Conservation (phyloP, 92 coral and sea anemone species). For the Heliopora coerulea region DNA sequence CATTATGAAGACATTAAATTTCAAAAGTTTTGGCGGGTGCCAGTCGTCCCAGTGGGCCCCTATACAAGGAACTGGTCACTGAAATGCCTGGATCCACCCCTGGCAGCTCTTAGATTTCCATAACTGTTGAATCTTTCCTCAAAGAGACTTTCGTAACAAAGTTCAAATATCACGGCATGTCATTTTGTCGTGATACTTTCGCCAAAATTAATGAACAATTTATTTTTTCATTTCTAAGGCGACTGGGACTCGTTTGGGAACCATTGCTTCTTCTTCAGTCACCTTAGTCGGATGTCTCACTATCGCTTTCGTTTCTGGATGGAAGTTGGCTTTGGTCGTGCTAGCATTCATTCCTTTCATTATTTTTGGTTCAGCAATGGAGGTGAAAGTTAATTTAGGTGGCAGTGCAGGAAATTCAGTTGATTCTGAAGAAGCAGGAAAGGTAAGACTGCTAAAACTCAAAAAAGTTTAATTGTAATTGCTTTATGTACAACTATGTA, state of each 20-base stretch:
- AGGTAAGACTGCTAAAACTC: constrained; percentile 27
- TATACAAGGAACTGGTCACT: too few relatives aligned
- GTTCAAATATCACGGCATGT: too few relatives aligned
- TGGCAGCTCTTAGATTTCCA: too few relatives aligned
- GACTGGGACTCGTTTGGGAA: constrained; percentile 46
- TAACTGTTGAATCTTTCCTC: too few relatives aligned
- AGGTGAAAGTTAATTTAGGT: constrained; percentile 33
- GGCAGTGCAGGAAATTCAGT: constrained; percentile 14
- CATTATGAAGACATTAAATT: too few relatives aligned
- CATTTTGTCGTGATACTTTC: neutral
- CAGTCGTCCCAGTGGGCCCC: too few relatives aligned
- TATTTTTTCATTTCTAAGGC: constrained; percentile 25
- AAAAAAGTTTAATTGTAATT: too few relatives aligned
- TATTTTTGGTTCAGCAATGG: constrained; percentile 27
- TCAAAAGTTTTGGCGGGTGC: too few relatives aligned
- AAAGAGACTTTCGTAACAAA: too few relatives aligned
- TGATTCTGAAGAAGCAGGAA: constrained; percentile 49
- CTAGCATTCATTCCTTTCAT: constrained; percentile 45
- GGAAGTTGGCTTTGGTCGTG: constrained; percentile 48
- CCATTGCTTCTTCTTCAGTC: constrained; percentile 35
- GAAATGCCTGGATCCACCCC: too few relatives aligned
- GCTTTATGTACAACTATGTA: too few relatives aligned
- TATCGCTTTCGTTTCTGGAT: constrained; percentile 41
- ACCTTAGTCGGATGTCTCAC: constrained; percentile 34
- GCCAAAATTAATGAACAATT: neutral